Conservation (phyloP, 2,113 vertebrate genomes). For the Xenus cinereus region DNA sequence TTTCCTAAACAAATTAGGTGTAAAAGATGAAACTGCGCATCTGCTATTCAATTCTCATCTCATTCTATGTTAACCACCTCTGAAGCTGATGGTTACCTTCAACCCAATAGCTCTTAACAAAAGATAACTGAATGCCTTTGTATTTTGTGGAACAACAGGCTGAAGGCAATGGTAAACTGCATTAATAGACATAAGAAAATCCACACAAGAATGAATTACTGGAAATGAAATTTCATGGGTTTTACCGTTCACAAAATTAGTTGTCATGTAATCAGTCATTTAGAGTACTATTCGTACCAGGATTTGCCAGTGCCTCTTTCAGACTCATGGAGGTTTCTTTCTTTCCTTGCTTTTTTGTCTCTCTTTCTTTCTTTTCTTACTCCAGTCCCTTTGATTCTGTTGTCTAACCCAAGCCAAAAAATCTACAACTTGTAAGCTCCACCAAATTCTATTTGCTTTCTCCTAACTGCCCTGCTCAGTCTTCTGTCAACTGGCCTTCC, state of each 20-base stretch:
- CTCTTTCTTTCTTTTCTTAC: background rate
- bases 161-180: background rate
- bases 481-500: background rate
- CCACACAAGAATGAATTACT: background rate
- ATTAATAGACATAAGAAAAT: background rate
- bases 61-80: background rate
- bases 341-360: background rate
- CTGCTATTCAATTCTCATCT: background rate
- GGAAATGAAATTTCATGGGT: background rate
- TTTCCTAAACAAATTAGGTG: background rate
- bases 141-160: background rate
- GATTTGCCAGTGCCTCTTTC: background rate
- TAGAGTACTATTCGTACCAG: background rate
- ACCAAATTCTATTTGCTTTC: background rate
- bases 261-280: background rate
- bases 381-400: background rate
- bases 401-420: background rate
- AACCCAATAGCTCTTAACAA: background rate
- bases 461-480: background rate
- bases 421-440: background rate
- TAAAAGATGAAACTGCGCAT: background rate
- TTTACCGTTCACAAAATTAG: background rate
- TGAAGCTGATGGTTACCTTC: background rate
- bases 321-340: background rate
- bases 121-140: background rate